phyloP scores from a whole-genome alignment of 2,888 invertebrate species.

The Brassicogethes aeneus region DNA sequence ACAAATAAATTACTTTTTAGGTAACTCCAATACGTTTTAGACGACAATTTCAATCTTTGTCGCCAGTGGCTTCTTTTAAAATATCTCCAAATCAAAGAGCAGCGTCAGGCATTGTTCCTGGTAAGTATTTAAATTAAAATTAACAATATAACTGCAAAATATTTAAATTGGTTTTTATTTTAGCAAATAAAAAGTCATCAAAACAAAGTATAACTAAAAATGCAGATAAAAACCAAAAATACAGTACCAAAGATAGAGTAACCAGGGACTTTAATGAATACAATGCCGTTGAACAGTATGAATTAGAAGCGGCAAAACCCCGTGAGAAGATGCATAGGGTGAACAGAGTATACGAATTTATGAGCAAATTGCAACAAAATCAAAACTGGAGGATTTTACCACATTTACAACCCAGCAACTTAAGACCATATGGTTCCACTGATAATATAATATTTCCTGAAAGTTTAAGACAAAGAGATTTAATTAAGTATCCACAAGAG shows the following conservation, averaged over 20 bases:
- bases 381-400: neutral
- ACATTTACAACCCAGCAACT: constrained; percentile 4
- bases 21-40: neutral
- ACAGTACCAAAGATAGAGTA: neutral
- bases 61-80: too few relatives aligned
- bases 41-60: neutral
- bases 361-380: neutral
- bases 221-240: too few relatives aligned
- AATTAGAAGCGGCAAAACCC: constrained; percentile 6
- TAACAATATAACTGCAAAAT: too few relatives aligned
- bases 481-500: neutral
- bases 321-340: neutral
- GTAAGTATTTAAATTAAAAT: too few relatives aligned
- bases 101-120: too few relatives aligned
- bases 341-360: neutral
- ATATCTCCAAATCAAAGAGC: too few relatives aligned
- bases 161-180: too few relatives aligned
- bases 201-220: too few relatives aligned
- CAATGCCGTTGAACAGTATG: constrained; percentile 4
- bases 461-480: neutral
- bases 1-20: neutral
- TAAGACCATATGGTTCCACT: constrained; percentile 5
- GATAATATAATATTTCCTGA: constrained; percentile 2
- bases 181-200: too few relatives aligned
- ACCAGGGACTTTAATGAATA: neutral